Evolutionary conservation across 2,797 vertebrate species (phyloP), one percentile per base, ranked within the genome.

Genomic region (Coregonus suidteri): DNA sequence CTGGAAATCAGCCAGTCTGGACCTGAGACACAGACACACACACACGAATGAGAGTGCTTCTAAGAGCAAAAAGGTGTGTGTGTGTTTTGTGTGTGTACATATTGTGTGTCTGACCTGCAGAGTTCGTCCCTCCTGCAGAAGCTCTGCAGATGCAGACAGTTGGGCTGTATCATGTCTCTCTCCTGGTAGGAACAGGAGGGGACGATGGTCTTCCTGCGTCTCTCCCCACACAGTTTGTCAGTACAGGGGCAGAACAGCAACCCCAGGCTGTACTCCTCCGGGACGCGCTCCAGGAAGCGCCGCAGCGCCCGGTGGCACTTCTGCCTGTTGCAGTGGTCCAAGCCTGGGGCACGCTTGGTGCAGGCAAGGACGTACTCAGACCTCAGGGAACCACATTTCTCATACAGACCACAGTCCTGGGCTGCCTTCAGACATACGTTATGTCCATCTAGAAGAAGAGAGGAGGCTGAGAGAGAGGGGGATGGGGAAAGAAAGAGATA

Each of bases 1-100:
- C 68, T 97, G 96, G 91, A 98, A 99, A 92, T 98, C 97, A 79
- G 95, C 96, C 89, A 99, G 88, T 85, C 96, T 96, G 79, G 98
- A 98, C 92, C 98, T 99, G 88, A 75, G 71, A 88, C 88, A 79
- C 81, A 68, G 47, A 80, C 66, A 89, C 74, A 88, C 31, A 85
- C 78, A 82, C 67, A 18, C 20, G 3, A 75, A 14, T 64, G 56
- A 20, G 18, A 18, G 73, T n/a, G 64, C 37, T 56, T 31, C 56
- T 71, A 25, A 1, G 53, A 64, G 15, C 6, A 9, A 6, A 30
- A 6, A 14, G 18, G 20, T 6, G 25, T 59, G 34, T 69, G 56
- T 16, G 34, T 69, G 56, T 16, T 47, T 47, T 47, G 25, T 51
- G 77, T 71, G 71, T 79, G 52, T 71, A 16, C 56, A 59, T 20